Conservation (phyloP, 2,113 vertebrate genomes). For the Delphinus delphis region DNA sequence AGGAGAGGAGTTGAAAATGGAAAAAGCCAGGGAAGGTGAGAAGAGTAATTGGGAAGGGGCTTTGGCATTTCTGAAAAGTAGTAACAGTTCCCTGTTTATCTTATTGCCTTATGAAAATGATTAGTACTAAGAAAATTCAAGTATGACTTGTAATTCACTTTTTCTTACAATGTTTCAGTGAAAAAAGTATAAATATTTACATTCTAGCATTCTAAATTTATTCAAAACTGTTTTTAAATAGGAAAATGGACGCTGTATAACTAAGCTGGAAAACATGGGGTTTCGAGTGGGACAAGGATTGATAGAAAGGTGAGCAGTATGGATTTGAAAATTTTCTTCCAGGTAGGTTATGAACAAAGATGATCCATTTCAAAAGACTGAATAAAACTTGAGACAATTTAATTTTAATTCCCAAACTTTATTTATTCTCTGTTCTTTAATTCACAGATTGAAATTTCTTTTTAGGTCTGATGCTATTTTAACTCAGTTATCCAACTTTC, state of each 20-base stretch:
- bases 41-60: not conserved
- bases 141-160: not conserved
- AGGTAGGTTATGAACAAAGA: slow-evolving; percentile 70
- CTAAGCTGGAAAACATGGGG: slow-evolving; percentile 95
- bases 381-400: slow-evolving; percentile 26
- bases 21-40: not conserved
- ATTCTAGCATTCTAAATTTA: not conserved
- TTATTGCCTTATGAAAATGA: slow-evolving; percentile 12
- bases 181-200: not conserved
- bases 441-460: slow-evolving; percentile 22
- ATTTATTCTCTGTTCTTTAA: slow-evolving; percentile 22
- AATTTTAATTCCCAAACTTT: slow-evolving; percentile 12
- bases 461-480: slow-evolving; percentile 16
- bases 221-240: slow-evolving; percentile 76
- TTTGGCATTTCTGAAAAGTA: not conserved
- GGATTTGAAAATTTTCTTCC: slow-evolving; percentile 76
- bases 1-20: not conserved
- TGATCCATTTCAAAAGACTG: slow-evolving; percentile 41
- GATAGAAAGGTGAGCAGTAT: slow-evolving; percentile 91
- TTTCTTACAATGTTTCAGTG: not conserved
- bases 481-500: slow-evolving; percentile 13
- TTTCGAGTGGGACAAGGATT: slow-evolving; percentile 96
- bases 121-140: slow-evolving; percentile 22
- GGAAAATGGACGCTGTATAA: slow-evolving; percentile 94
- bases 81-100: not conserved